phyloP scores from a whole-genome alignment of 2,797 vertebrate species.

The Poecilia velifera region DNA sequence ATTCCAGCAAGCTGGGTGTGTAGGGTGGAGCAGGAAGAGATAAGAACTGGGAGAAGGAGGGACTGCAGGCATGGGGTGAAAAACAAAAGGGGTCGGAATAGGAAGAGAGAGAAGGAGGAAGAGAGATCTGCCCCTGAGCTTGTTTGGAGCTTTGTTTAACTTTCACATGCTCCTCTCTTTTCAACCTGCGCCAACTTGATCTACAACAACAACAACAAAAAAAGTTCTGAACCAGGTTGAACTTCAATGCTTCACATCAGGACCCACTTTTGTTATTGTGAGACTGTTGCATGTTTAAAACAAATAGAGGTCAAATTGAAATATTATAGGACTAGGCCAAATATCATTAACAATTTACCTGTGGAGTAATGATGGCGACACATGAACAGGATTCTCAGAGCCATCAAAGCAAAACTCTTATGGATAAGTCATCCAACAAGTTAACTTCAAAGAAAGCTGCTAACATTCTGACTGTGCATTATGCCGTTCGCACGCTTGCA shows the following conservation, averaged over 20 bases:
- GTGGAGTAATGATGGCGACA: slow-evolving; percentile 48
- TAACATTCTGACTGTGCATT: slow-evolving; percentile 45
- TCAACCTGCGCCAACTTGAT: slow-evolving; percentile 38
- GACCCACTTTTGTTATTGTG: slow-evolving; percentile 27
- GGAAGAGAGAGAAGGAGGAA: slow-evolving; percentile 55
- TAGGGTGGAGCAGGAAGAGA: slow-evolving; percentile 77
- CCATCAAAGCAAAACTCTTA: slow-evolving; percentile 73
- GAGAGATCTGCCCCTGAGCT: slow-evolving; percentile 72
- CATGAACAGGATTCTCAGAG: slow-evolving; percentile 52
- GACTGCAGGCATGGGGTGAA: slow-evolving; percentile 43
- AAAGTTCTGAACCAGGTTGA: slow-evolving; percentile 41
- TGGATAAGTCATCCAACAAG: slow-evolving; percentile 72
- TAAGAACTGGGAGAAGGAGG: slow-evolving; percentile 46
- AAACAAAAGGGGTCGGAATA: slow-evolving; percentile 45
- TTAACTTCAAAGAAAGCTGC: slow-evolving; percentile 48
- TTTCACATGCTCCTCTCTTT: slow-evolving; percentile 49
- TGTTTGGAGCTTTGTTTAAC: slow-evolving; percentile 60
- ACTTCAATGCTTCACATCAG: slow-evolving; percentile 47
- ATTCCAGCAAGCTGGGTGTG: slow-evolving; percentile 70
- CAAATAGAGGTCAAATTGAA: slow-evolving; percentile 46
- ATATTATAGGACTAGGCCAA: slow-evolving; percentile 51
- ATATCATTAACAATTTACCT: slow-evolving; percentile 68
- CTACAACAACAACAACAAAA: background rate
- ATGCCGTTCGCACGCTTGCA: slow-evolving; percentile 11
- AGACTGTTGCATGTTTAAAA: slow-evolving; percentile 41